Percentiles rank a stretch among this genome's conserved stretches.
These are phyloP conservation scores for Loris lydekkerianus DNA, from an alignment of 2,797 vertebrate species.

Conservation along the genomic window DNA sequence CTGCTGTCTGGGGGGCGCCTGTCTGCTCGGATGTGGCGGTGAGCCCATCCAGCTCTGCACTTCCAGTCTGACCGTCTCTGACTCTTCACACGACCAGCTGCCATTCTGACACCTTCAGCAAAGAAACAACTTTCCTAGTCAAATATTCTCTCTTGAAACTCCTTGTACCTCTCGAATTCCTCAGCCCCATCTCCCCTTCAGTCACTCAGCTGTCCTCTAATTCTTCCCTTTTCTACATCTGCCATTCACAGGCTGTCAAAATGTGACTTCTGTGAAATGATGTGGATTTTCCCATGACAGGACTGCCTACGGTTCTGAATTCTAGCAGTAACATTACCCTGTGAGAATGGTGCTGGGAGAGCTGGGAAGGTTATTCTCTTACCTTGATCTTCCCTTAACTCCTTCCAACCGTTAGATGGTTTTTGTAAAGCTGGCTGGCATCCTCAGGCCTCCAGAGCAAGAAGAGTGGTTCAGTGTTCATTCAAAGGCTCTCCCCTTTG, in stretches of 20 bases:
- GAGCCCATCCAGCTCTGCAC: background rate
- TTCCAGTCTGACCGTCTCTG: background rate
- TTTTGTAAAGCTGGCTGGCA: background rate
- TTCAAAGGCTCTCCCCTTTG: background rate
- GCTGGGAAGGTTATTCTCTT: background rate
- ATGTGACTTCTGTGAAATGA: background rate
- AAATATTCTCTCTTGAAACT: background rate
- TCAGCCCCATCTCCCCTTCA: background rate
- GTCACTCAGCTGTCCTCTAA: background rate
- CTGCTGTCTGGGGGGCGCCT: background rate
- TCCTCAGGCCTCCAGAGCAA: background rate
- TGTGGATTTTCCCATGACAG: background rate
- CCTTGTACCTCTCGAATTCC: background rate
- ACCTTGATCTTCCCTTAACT: background rate
- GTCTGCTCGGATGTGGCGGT: no score
- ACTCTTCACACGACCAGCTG: background rate
- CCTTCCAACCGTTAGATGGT: background rate
- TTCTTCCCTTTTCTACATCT: background rate
- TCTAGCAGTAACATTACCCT: background rate
- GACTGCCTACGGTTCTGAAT: background rate
- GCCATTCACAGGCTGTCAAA: background rate
- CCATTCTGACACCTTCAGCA: background rate
- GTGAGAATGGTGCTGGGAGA: background rate
- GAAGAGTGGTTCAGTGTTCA: background rate
- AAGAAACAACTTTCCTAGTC: background rate